These are phyloP conservation scores for Poecilia velifera DNA, from an alignment of 2,797 vertebrate species.

Conservation along the genomic window DNA sequence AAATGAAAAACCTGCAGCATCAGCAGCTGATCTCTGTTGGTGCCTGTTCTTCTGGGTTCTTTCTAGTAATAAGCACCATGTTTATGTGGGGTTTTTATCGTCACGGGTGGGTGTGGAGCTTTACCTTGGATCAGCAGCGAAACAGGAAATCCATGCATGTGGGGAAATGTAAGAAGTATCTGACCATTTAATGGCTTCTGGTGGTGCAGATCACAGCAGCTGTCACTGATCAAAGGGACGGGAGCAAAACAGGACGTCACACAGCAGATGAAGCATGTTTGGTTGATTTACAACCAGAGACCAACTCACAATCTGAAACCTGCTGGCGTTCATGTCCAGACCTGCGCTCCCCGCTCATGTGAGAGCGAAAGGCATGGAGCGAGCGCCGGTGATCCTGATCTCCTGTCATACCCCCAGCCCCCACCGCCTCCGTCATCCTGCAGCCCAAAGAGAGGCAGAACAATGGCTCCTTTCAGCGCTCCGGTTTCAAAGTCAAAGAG, in stretches of 20 bases:
- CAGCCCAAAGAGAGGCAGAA: constrained; percentile 58
- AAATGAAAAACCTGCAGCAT: background rate
- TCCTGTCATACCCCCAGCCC: constrained; percentile 35
- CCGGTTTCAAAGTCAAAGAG: constrained; percentile 72
- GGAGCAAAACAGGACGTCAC: constrained; percentile 32
- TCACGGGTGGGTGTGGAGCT: background rate
- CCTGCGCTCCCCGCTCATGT: constrained; percentile 52
- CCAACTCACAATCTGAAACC: constrained; percentile 10
- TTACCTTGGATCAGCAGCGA: background rate
- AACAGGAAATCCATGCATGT: background rate
- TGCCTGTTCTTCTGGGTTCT: background rate
- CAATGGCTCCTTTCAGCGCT: constrained; percentile 79
- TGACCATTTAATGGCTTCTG: background rate
- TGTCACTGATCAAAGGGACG: constrained; percentile 36
- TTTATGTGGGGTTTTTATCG: background rate
- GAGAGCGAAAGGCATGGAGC: constrained; percentile 11
- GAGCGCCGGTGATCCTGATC: constrained; percentile 52
- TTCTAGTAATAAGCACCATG: background rate
- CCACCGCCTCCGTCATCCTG: constrained; percentile 16
- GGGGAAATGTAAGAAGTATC: background rate
- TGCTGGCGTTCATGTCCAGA: constrained; percentile 50
- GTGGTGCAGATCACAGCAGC: constrained; percentile 2
- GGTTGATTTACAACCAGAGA: constrained; percentile 18
- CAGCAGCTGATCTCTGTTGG: background rate
- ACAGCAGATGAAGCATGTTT: constrained; percentile 36